Base-by-base conservation (phyloP, 2,113 vertebrate genomes). In the Sapajus apella region DNA sequence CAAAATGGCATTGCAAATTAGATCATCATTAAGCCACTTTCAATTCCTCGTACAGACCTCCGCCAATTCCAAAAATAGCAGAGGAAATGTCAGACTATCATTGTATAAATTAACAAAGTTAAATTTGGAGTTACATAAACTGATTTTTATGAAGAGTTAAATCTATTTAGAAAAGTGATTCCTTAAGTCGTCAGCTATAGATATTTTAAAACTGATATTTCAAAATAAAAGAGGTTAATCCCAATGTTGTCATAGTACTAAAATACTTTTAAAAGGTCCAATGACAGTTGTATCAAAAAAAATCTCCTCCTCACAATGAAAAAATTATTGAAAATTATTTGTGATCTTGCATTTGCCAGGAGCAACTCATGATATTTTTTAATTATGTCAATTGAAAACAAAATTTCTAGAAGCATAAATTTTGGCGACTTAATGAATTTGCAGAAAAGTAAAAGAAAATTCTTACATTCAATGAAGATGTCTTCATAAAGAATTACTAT, bases 61-160 rank as follows among this genome's bases (percentile, higher is more conserved):
- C 30, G 68, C 9, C 50, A 58, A 18, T 43, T 61, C 66, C 91
- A 79, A 20, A 87, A 94, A 55, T n/a, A 58, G 25, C 23, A 85
- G 32, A 56, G 1, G 17, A 96, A 89, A 68, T 35, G 72, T 72
- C 61, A 93, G 75, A 86, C 93, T 79, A 16, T 5, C 12, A 70
- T 55, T 75, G 58, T 32, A 75, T 93, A 55, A 20, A 91, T 80
- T 93, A 81, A 70, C 2, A 91, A 80, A 90, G 5, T 73, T 75
- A 97, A 95, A 95, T 55, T 87, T 70, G 87, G 16, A 84, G 23
- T 90, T 72, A 47, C 13, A 52, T 3, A 58, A 93, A 85, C 17
- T 58, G 25, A 87, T 35, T 47, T 79, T 13, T 73, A 64, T 30
- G 6, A 45, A 58, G 23, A 85, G 43, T 52, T 92, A 81, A 72